Base-by-base conservation (phyloP, 2,797 vertebrate genomes). In the Tokudaia muenninki region DNA sequence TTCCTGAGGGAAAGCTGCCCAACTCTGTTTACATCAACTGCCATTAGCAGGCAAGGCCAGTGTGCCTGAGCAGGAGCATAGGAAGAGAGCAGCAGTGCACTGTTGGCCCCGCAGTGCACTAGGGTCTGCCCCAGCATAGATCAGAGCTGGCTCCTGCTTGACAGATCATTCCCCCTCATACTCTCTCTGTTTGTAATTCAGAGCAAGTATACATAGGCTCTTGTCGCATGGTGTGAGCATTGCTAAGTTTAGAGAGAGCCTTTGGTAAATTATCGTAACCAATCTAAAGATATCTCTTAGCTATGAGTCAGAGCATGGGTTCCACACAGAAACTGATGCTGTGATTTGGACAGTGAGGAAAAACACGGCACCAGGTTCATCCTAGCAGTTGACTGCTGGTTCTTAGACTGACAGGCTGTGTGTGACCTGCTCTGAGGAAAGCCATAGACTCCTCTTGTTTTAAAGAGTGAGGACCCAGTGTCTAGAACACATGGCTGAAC, bases 231-330 rank as follows among this genome's bases (percentile, higher is more conserved):
- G 70, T 74, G 79, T 92, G 80, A 34, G 44, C 52, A 55, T 78
- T 63, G 52, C 59, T 34, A 55, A 31, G 70, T 67, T 90, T 81
- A 75, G 79, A 80, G 65, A 92, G 90, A 80, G 55, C 59, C 11
- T 90, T 92, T 84, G 55, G 65, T 90, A 90, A 92, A 90, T 90
- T 80, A 90, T 92, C 17, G 63, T 92, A 92, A 47, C 84, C 4
- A 63, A 52, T 86, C 86, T 94, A 75, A 96, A 92, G 84, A 86
- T 94, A 67, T 41, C 34, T 89, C 44, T 37, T 17, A 84, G 74
- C 90, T 92, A 77, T 83, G 80, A 89, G 65, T 65, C 63, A 59
- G 79, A 86, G 63, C 63, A 13, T 63, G n/a, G 37, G 47, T 74
- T 17, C 55, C 79, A 3, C 9, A 61, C 29, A 70, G 77, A 79